Percentiles rank a stretch among this genome's conserved stretches.
These are phyloP conservation scores for Yponomeuta evonymella DNA, from an alignment of 2,888 invertebrate species.

Conservation along the genomic window DNA sequence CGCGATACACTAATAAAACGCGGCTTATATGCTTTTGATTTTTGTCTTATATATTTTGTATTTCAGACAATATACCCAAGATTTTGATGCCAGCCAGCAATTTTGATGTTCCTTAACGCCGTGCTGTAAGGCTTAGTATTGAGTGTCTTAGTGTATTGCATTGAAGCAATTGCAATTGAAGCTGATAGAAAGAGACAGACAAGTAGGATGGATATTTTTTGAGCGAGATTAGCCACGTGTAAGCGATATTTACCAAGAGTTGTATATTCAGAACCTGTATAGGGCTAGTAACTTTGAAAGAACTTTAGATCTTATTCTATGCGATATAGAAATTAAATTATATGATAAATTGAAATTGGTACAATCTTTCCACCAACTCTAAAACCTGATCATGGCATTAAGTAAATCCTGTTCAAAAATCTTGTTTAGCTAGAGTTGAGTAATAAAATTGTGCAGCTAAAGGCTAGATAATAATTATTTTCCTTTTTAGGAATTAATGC, in stretches of 20 bases:
- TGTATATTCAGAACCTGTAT: constrained; percentile 1
- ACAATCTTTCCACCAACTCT: background rate
- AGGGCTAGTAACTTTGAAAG: background rate
- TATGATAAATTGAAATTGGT: too few relatives aligned
- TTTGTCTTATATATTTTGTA: background rate
- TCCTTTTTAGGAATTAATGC: background rate
- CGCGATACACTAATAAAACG: too few relatives aligned
- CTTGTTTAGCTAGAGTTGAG: constrained; percentile 9
- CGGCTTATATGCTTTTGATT: too few relatives aligned
- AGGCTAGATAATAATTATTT: constrained; percentile 11
- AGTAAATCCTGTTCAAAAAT: constrained; percentile 8
- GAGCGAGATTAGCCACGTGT: background rate
- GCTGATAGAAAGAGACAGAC: background rate
- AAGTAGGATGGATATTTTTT: background rate
- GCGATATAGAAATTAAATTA: background rate
- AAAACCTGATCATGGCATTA: constrained; percentile 10
- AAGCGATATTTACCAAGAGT: background rate
- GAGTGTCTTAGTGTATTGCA: background rate
- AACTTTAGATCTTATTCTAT: background rate
- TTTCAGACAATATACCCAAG: background rate
- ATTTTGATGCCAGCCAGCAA: too few relatives aligned
- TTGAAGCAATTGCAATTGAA: too few relatives aligned
- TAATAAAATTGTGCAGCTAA: constrained; percentile 7
- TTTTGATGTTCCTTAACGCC: background rate
- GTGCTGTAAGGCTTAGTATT: background rate